Percentiles rank a stretch among this genome's conserved stretches.
Conservation (phyloP, 1,140 invertebrate species). For the Drosophila teissieri region DNA sequence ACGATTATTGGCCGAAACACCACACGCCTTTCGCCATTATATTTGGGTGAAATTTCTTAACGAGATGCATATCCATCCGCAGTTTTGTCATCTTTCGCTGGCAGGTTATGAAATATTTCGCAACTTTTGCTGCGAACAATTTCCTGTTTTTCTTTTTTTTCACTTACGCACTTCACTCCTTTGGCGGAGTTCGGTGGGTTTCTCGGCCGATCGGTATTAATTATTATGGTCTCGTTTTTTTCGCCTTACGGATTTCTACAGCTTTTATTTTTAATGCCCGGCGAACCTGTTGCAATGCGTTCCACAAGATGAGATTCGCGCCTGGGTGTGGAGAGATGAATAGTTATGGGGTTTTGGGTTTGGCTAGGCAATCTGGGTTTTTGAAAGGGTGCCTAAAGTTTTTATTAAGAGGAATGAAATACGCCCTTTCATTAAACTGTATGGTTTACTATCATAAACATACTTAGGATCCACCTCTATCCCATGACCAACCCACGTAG, state of each 20-base stretch:
- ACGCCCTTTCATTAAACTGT: too few species aligned
- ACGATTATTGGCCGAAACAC: conserved; percentile 3
- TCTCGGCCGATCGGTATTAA: conserved; percentile 67
- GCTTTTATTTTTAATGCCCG: conserved; percentile 52
- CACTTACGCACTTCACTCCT: conserved; percentile 66
- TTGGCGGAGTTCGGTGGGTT: conserved; percentile 38
- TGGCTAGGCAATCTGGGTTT: not conserved
- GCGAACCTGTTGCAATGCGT: conserved; percentile 68
- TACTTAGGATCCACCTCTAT: not conserved
- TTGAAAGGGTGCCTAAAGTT: not conserved
- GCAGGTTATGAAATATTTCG: conserved; percentile 72
- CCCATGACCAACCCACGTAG: not conserved
- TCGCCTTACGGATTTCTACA: conserved; percentile 15
- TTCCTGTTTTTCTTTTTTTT: conserved; percentile 75
- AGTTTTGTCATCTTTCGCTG: conserved; percentile 54
- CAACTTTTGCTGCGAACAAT: conserved; percentile 56
- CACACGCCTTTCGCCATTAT: not conserved
- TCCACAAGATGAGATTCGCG: conserved; percentile 34
- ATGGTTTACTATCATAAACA: not conserved
- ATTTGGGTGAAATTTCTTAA: conserved; percentile 7
- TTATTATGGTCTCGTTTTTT: conserved; percentile 63
- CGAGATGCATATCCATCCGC: conserved; percentile 19
- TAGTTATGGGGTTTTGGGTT: conserved; percentile 14
- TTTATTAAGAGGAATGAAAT: too few species aligned
- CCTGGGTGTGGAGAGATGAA: conserved; percentile 35